Base-by-base conservation (phyloP, 1,140 invertebrate species). In the Colletes latitarsis region DNA sequence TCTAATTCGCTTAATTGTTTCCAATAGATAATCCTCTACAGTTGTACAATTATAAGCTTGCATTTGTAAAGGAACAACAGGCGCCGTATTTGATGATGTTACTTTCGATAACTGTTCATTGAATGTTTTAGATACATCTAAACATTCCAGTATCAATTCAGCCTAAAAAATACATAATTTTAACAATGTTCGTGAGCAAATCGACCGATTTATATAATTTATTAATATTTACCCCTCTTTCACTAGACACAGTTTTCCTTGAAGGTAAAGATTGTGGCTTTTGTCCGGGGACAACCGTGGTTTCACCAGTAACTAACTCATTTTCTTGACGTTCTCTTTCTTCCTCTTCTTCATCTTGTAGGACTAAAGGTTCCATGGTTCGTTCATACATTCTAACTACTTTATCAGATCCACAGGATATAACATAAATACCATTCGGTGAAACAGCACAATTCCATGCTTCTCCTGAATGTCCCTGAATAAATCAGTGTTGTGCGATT, bases 321-420 rank as follows among this genome's bases (percentile, higher is more conserved):
- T 96, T 95, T 87, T 96, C 95, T 85, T 95, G 92, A 79, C 95
- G 94, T 89, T 96, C 96, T 55, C 97, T 94, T 90, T 97, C 96
- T 82, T 96, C 95, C 93, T 99, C 99, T 86, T 96, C 95, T 84
- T 98, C 95, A 92, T 99, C 99, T 89, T 98, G 96, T 9, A 99
- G 93, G 53, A 99, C 97, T 52, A 99, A 94, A 1, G 97, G 96
- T 93, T 99, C 98, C 64, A 97, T 94, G 1, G 97, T 97, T 88
- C 96, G 96, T 90, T 98, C 95, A 94, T 96, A 99, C 43, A 99
- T 90, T 43, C 99, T 94, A 62, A 99, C 90, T 21, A 98, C 97
- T 86, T 96, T 95, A 94, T 99, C 99, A 9, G 97, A 96, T 55
- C 98, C 98, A 87, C 97, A 97, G 41, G 96, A 97, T 4, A 96